phyloP scores from a whole-genome alignment of 2,113 vertebrate genomes.

The Manacus vitellinus region DNA sequence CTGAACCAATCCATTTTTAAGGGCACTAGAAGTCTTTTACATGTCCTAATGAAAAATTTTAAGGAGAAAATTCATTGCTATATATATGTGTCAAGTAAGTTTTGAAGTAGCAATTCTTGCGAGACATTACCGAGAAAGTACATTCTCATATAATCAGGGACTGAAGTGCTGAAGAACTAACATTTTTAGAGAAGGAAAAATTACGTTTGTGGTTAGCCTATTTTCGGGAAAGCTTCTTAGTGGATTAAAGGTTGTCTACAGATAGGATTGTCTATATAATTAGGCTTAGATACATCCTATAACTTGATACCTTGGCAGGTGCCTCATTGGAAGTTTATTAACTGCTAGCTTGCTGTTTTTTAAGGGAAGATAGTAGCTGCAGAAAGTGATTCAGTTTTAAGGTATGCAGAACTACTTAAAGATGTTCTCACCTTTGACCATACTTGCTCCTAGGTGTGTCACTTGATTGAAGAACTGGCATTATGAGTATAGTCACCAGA shows the following conservation, averaged over 20 bases:
- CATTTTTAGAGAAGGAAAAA: not conserved
- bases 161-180: not conserved
- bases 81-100: not conserved
- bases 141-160: not conserved
- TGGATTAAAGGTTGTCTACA: constrained; percentile 24
- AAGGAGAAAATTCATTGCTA: not conserved
- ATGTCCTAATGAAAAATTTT: not conserved
- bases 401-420: not conserved
- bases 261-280: constrained; percentile 9
- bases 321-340: not conserved
- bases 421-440: not conserved
- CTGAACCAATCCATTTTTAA: not conserved
- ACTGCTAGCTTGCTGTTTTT: not conserved
- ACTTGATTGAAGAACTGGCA: not conserved
- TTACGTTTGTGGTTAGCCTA: not conserved
- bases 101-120: not conserved
- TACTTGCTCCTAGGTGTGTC: not conserved
- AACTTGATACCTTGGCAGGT: constrained; percentile 11
- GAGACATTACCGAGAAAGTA: not conserved
- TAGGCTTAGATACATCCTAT: constrained; percentile 30
- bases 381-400: not conserved
- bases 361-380: not conserved
- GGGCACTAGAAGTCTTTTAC: not conserved
- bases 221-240: constrained; percentile 17
- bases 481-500: not conserved